Percentiles rank a stretch among this genome's conserved stretches.
Conservation (phyloP, 2,113 vertebrate genomes). For the Dolichallabes microphthalmus region DNA sequence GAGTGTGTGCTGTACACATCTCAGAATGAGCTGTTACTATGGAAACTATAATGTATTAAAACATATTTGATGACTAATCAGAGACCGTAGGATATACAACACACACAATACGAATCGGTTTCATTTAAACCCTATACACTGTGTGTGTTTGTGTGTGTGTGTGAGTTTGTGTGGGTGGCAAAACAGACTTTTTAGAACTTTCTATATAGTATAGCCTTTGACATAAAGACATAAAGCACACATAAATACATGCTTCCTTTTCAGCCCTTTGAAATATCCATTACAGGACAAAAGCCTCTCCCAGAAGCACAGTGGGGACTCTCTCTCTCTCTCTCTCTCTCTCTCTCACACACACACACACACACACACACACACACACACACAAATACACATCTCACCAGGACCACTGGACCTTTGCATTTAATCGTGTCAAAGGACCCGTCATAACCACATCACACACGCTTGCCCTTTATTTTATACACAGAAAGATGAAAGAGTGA, state of each 20-base stretch:
- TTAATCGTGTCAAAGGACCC: conserved; percentile 68
- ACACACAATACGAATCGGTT: background rate
- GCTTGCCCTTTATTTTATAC: conserved; percentile 10
- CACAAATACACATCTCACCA: conserved; percentile 60
- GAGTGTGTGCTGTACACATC: background rate
- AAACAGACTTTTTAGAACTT: background rate
- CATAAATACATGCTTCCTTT: conserved; percentile 47
- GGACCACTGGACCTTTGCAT: conserved; percentile 73
- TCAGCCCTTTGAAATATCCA: conserved; percentile 64
- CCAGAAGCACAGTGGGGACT: conserved; percentile 70
- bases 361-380: conserved; percentile 38
- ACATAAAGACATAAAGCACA: background rate
- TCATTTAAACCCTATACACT: background rate
- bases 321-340: conserved; percentile 31
- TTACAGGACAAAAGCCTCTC: conserved; percentile 65
- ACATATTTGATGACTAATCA: background rate
- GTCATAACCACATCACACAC: conserved; percentile 72
- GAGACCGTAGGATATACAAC: too few species aligned
- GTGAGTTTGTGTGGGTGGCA: background rate
- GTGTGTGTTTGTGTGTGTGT: background rate
- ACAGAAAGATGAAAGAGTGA: conserved; percentile 64
- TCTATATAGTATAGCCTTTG: background rate
- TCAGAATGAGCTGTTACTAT: background rate
- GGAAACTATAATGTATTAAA: background rate
- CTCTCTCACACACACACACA: conserved; percentile 39